Percentiles rank a stretch among this genome's conserved stretches.
Evolutionary conservation across 2,797 vertebrate genomes (phyloP).

Genomic region (Peromyscus eremicus): DNA sequence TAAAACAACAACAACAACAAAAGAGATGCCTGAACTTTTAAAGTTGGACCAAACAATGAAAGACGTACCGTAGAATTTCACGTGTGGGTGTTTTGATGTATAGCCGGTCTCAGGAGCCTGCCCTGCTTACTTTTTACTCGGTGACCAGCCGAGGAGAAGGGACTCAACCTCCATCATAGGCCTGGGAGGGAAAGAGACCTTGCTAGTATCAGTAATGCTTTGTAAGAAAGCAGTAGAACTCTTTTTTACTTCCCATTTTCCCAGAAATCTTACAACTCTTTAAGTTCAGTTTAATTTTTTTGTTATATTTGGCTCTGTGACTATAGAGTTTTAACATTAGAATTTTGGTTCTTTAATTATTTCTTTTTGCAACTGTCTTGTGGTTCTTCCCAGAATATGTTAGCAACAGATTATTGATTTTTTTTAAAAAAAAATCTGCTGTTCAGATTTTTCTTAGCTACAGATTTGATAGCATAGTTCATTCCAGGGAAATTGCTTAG

Average conservation of each 20-base stretch:
- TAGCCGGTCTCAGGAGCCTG: constrained; percentile 20
- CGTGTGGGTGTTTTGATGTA: constrained; percentile 7
- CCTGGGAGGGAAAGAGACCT: background rate
- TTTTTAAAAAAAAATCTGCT: constrained; percentile 67
- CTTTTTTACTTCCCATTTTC: background rate
- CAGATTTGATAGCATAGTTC: constrained; percentile 71
- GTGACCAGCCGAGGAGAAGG: constrained; percentile 33
- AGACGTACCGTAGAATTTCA: background rate
- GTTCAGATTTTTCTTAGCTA: constrained; percentile 80
- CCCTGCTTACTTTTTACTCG: background rate
- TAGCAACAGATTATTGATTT: constrained; percentile 83
- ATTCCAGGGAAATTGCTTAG: constrained; percentile 72
- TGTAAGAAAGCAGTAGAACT: background rate
- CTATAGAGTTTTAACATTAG: constrained; percentile 85
- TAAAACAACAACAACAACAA: too few species aligned
- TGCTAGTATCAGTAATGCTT: constrained; percentile 28
- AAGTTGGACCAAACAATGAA: constrained; percentile 7
- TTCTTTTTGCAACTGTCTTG: constrained; percentile 86
- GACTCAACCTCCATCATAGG: background rate
- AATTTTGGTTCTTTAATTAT: constrained; percentile 87
- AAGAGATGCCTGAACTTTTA: background rate
- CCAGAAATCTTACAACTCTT: constrained; percentile 58
- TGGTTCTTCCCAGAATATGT: constrained; percentile 87
- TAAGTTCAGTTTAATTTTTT: constrained; percentile 70
- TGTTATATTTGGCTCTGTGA: constrained; percentile 86